These are phyloP conservation scores for Drosophila borealis DNA, from an alignment of 2,888 invertebrate species.

Conservation along the genomic window DNA sequence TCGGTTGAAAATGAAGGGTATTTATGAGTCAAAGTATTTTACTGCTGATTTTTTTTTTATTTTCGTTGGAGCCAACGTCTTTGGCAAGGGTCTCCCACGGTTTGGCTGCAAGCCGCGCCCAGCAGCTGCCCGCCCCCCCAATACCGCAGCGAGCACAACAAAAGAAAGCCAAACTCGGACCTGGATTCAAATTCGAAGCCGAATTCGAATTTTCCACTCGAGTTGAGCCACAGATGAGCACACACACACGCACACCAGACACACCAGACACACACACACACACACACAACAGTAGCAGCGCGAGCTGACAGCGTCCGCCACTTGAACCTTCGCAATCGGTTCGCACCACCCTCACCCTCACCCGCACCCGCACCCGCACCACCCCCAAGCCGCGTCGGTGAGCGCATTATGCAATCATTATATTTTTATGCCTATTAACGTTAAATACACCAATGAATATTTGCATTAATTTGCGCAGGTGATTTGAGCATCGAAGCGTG, in stretches of 20 bases:
- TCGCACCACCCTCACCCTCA: not conserved
- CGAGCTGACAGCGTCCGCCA: slow-evolving; percentile 17
- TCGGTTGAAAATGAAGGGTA: too few relatives aligned
- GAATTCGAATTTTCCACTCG: slow-evolving; percentile 60
- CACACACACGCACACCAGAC: slow-evolving; percentile 20
- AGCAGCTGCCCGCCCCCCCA: not conserved
- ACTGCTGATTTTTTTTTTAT: too few relatives aligned
- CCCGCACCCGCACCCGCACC: not conserved
- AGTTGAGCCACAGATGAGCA: slow-evolving; percentile 56
- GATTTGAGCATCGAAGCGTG: slow-evolving; percentile 68
- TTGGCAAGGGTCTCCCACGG: not conserved
- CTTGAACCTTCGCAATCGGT: slow-evolving; percentile 39
- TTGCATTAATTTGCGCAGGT: slow-evolving; percentile 71
- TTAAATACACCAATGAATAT: slow-evolving; percentile 70
- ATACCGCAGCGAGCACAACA: slow-evolving; percentile 20
- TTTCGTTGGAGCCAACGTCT: slow-evolving; percentile 1
- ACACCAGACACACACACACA: slow-evolving; percentile 23
- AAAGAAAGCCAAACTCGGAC: slow-evolving; percentile 26
- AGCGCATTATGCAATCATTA: slow-evolving; percentile 70
- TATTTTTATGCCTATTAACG: slow-evolving; percentile 76
- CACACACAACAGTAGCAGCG: not conserved
- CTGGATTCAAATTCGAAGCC: slow-evolving; percentile 24
- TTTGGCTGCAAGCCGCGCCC: not conserved
- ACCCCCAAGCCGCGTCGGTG: not conserved
- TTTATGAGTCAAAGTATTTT: too few relatives aligned